A percentile compares a stretch with the other conserved stretches of the same genome.
Conservation (phyloP, 1,140 invertebrate genomes). For the Drosophila pseudoobscura region DNA sequence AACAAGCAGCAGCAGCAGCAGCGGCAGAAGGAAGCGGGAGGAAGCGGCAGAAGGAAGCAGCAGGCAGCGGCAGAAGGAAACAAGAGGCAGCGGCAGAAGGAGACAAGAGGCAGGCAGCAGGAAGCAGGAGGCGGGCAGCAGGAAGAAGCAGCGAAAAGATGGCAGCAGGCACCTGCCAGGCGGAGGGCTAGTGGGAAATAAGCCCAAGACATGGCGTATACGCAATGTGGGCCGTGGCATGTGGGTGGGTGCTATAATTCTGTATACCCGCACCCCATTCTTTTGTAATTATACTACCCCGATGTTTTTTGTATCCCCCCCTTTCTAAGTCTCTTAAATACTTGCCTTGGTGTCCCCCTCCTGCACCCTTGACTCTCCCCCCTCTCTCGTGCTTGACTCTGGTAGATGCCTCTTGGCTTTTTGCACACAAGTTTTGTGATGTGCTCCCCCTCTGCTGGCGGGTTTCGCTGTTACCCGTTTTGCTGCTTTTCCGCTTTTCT, state of each 20-base stretch:
- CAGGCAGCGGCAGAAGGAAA: not conserved
- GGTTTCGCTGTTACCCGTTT: too few relatives aligned
- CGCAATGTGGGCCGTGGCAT: constrained; percentile 32
- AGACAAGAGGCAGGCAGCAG: constrained; percentile 15
- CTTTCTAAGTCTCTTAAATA: too few relatives aligned
- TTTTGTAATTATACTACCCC: too few relatives aligned
- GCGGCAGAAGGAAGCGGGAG: not conserved
- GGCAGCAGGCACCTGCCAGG: not conserved
- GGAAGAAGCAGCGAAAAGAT: too few relatives aligned
- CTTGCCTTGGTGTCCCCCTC: too few relatives aligned
- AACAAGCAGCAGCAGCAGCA: constrained; percentile 43
- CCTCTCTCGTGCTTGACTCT: not conserved
- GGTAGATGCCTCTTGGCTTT: constrained; percentile 2
- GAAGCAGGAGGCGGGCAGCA: constrained; percentile 8
- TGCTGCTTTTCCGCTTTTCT: too few relatives aligned
- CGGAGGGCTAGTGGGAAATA: not conserved
- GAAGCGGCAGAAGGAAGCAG: not conserved
- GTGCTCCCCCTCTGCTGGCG: not conserved
- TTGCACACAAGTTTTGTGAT: constrained; percentile 10
- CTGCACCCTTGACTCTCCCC: too few relatives aligned
- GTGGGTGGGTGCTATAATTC: too few relatives aligned
- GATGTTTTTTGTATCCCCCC: not conserved
- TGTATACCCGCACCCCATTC: too few relatives aligned
- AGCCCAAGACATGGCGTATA: constrained; percentile 49
- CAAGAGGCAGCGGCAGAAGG: not conserved